Evolutionary conservation across 2,888 invertebrate species (phyloP).

Genomic region (Campopleginae sp.): DNA sequence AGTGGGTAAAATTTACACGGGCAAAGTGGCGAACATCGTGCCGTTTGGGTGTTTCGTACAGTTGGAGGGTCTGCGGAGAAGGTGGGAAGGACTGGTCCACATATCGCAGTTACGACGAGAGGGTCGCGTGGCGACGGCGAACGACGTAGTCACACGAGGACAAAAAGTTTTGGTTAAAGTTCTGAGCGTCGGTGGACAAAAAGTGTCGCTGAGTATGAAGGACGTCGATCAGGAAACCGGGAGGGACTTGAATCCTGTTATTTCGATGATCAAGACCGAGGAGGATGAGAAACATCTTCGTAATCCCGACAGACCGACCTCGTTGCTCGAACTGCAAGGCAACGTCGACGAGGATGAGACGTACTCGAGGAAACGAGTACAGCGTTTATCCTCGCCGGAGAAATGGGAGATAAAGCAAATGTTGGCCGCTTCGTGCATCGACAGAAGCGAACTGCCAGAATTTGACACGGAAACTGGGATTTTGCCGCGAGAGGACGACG

Average conservation of each 20-base stretch:
- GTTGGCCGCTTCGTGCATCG: conserved; percentile 81
- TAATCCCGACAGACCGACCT: conserved; percentile 95
- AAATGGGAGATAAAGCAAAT: conserved; percentile 98
- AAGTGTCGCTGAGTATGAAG: conserved; percentile 95
- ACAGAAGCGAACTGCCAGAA: conserved; percentile 96
- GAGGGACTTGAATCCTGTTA: conserved; percentile 95
- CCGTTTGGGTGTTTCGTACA: conserved; percentile 99
- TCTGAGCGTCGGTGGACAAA: conserved; percentile 95
- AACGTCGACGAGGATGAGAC: conserved; percentile 92
- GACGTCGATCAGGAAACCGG: conserved; percentile 98
- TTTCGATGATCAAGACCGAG: conserved; percentile 87
- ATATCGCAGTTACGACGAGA: conserved; percentile 97
- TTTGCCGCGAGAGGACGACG: conserved; percentile 95
- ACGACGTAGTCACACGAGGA: conserved; percentile 96
- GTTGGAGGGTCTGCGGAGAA: conserved; percentile 94
- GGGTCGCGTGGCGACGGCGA: conserved; percentile 96
- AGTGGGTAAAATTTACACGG: conserved; percentile 95
- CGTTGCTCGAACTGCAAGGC: conserved; percentile 85
- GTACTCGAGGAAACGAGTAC: conserved; percentile 92
- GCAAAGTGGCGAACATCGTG: conserved; percentile 97
- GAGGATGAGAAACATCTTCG: conserved; percentile 90
- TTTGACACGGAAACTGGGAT: conserved; percentile 98
- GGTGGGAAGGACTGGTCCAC: conserved; percentile 98
- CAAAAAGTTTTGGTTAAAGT: conserved; percentile 96
- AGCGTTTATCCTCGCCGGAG: conserved; percentile 97